Evolutionary conservation across 2,797 vertebrate genomes (phyloP).

Genomic region (Diglossa cyanea): DNA sequence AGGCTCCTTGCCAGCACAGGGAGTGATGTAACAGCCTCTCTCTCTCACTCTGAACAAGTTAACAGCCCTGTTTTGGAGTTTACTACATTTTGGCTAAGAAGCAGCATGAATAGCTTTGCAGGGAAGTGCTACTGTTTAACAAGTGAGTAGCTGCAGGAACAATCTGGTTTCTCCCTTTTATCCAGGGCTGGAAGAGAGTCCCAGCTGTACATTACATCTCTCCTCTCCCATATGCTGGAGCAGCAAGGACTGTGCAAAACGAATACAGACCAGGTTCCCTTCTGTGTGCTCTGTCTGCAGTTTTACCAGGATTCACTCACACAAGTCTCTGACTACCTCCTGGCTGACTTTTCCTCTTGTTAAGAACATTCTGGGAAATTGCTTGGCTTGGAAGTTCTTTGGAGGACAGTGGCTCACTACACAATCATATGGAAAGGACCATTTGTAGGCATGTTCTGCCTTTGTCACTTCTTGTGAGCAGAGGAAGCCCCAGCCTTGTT

Average conservation of each 20-base stretch:
- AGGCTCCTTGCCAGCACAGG: conserved; percentile 36
- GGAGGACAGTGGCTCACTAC: neutral
- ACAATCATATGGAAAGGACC: neutral
- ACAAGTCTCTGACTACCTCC: neutral
- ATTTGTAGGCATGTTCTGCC: neutral
- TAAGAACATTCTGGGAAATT: neutral
- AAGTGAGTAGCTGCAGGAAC: neutral
- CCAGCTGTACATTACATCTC: neutral
- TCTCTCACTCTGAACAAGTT: neutral
- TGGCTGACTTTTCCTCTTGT: neutral
- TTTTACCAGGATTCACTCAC: neutral
- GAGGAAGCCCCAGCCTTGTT: neutral
- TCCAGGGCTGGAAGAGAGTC: neutral
- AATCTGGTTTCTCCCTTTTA: neutral
- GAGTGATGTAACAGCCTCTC: conserved; percentile 32
- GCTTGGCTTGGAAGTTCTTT: neutral
- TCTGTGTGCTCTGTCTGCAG: neutral
- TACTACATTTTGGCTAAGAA: conserved; percentile 37
- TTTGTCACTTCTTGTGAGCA: neutral
- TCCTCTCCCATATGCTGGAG: neutral
- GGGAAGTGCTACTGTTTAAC: neutral
- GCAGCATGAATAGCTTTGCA: neutral
- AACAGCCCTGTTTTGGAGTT: neutral
- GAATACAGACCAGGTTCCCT: neutral
- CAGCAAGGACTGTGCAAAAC: neutral